phyloP scores from a whole-genome alignment of 2,113 vertebrate species.

The Cisticola juncidis region DNA sequence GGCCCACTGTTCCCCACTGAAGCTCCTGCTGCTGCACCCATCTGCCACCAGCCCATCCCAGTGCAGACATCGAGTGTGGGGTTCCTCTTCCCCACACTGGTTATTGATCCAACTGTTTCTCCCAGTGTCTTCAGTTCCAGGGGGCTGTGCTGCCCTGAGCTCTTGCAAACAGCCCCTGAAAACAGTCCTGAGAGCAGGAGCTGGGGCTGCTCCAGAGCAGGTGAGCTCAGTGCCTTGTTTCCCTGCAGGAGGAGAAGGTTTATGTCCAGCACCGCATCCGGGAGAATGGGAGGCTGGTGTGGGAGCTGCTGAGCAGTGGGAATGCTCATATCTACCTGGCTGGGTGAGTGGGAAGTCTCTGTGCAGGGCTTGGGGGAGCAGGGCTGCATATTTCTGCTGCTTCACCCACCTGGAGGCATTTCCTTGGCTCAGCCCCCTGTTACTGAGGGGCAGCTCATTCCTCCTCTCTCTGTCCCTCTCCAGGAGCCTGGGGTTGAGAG shows the following conservation, averaged over 20 bases:
- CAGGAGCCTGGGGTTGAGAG: neutral
- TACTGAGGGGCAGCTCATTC: neutral
- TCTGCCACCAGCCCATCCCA: neutral
- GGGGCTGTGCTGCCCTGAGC: neutral
- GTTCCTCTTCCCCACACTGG: neutral
- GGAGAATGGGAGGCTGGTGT: conserved; percentile 78
- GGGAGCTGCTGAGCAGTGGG: conserved; percentile 80
- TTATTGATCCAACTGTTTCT: neutral
- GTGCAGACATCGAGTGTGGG: neutral
- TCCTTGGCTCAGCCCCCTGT: rapidly evolving
- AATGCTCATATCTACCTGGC: conserved; percentile 86
- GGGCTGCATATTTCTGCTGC: neutral
- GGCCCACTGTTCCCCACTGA: neutral
- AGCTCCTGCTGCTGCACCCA: neutral
- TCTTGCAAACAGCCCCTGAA: neutral
- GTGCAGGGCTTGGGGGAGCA: rapidly evolving
- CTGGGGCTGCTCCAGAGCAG: neutral
- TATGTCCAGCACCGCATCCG: conserved; percentile 90
- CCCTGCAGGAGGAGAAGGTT: conserved; percentile 86
- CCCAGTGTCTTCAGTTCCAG: neutral
- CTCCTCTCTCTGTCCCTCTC: neutral
- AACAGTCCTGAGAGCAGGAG: neutral
- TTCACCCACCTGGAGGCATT: neutral
- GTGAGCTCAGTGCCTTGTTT: neutral
- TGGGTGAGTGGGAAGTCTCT: conserved; percentile 80